These are phyloP conservation scores for Harpagoxenus sublaevis DNA, from an alignment of 2,888 invertebrate species.

Conservation along the genomic window DNA sequence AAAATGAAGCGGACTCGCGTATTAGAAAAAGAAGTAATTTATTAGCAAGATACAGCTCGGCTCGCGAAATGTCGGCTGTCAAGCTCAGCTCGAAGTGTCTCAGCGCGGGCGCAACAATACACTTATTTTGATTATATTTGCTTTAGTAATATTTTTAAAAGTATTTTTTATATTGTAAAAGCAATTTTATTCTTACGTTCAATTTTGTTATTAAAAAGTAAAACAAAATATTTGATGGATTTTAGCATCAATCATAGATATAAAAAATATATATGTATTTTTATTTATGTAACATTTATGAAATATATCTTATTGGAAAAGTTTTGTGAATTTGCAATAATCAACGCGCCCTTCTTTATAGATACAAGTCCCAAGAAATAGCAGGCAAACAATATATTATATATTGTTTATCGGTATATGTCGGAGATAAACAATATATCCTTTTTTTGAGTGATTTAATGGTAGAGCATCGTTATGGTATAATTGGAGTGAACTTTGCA, in stretches of 20 bases:
- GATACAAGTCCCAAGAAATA: not conserved
- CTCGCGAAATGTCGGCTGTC: no score
- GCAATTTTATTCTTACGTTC: not conserved
- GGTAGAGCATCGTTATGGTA: slow-evolving; percentile 18
- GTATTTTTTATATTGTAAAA: not conserved
- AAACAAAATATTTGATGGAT: not conserved
- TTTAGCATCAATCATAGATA: not conserved
- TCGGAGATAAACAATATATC: slow-evolving; percentile 27
- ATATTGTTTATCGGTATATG: slow-evolving; percentile 22
- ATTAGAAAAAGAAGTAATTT: no score
- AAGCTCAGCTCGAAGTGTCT: no score
- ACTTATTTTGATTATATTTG: not conserved
- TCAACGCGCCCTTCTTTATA: not conserved
- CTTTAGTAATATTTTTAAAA: not conserved
- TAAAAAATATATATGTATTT: not conserved
- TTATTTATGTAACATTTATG: not conserved
- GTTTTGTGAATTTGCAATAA: slow-evolving; percentile 15
- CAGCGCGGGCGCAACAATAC: no score
- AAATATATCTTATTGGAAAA: slow-evolving; percentile 1
- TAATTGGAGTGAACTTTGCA: slow-evolving; percentile 31
- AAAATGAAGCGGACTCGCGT: no score
- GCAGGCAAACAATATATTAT: slow-evolving; percentile 14
- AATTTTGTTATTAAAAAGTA: not conserved
- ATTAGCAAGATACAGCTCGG: no score
- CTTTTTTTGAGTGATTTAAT: slow-evolving; percentile 23